Evolutionary conservation across 2,888 invertebrate species (phyloP).

Genomic region (Euzophera pinguis): DNA sequence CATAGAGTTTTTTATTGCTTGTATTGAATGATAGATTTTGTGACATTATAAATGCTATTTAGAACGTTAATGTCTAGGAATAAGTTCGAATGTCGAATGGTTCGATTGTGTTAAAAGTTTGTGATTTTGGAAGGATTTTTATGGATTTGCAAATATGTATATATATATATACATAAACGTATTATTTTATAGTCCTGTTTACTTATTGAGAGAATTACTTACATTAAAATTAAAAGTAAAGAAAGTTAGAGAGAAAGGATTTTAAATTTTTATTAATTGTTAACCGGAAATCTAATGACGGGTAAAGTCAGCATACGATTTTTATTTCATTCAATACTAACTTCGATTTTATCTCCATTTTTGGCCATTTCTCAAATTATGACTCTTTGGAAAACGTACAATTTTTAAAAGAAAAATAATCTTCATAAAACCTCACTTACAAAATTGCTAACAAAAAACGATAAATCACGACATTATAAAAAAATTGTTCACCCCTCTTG

Average conservation of each 20-base stretch:
- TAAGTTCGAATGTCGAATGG: constrained; percentile 2
- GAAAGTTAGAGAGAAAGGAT: too few species aligned
- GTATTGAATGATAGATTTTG: background rate
- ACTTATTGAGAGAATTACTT: too few species aligned
- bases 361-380: too few species aligned
- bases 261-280: too few species aligned
- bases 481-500: constrained; percentile 34
- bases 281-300: too few species aligned
- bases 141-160: too few species aligned
- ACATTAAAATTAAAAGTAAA: too few species aligned
- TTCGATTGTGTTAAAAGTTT: constrained; percentile 9
- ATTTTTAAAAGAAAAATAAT: background rate
- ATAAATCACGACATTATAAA: constrained; percentile 61
- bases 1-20: background rate
- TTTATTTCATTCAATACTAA: too few species aligned
- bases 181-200: constrained; percentile 55
- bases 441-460: constrained; percentile 40
- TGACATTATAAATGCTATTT: background rate
- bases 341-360: too few species aligned
- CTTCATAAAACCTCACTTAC: constrained; percentile 20
- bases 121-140: constrained; percentile 50
- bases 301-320: too few species aligned
- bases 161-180: too few species aligned
- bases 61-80: background rate
- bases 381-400: background rate